Conservation (phyloP, 92 coral and sea anemone species). For the Parazoanthus atlanticus region DNA sequence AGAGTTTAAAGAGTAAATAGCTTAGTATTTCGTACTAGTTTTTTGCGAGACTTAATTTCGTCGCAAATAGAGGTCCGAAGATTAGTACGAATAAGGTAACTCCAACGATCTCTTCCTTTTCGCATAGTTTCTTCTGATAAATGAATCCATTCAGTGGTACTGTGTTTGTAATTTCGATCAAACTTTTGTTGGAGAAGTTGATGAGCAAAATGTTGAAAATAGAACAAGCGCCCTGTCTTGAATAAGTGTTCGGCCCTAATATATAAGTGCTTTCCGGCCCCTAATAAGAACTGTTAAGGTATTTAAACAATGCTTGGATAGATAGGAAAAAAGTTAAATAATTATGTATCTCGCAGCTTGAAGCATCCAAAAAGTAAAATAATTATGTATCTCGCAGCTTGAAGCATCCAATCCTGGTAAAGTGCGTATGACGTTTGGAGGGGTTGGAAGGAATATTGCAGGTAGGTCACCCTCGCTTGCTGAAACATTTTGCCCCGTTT, state of each 20-base stretch:
- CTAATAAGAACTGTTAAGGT: neutral
- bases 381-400: slow-evolving; percentile 58
- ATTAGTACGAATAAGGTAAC: no score
- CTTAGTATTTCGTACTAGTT: no score
- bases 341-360: slow-evolving; percentile 61
- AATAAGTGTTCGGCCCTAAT: no score
- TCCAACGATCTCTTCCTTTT: no score
- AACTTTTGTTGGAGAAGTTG: neutral
- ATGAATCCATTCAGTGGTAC: no score
- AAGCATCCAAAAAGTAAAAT: slow-evolving; percentile 65
- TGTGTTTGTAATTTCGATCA: neutral
- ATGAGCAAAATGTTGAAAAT: no score
- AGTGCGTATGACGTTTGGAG: slow-evolving; percentile 91
- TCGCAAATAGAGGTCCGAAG: no score
- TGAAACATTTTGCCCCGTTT: neutral
- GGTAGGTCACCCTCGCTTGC: slow-evolving; percentile 50
- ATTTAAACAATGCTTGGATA: neutral
- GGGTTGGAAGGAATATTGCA: slow-evolving; percentile 94
- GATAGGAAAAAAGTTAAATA: no score
- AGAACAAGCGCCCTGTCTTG: no score
- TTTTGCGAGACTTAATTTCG: no score
- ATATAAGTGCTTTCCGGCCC: neutral
- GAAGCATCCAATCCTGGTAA: slow-evolving; percentile 93
- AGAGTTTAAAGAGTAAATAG: no score
- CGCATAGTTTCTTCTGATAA: no score